These are phyloP conservation scores for Andrena cerasifolii DNA, from an alignment of 1,140 invertebrate genomes.

Conservation along the genomic window DNA sequence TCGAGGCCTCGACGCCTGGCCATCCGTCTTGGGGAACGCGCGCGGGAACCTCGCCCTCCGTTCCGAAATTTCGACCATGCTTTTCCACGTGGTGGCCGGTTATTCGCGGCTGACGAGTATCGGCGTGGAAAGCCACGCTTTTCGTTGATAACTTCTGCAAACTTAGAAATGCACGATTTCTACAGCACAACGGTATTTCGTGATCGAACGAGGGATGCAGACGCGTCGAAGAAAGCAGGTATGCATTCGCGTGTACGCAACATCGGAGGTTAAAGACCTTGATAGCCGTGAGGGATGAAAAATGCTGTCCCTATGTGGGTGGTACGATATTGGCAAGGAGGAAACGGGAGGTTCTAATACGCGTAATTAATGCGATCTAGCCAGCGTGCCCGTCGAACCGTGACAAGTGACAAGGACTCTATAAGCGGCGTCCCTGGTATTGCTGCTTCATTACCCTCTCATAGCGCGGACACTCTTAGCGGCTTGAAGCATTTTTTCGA, in stretches of 20 bases:
- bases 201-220: not conserved
- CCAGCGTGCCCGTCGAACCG: conserved; percentile 60
- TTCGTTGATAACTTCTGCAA: too few relatives aligned
- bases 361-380: conserved; percentile 75
- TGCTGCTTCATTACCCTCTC: conserved; percentile 63
- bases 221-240: not conserved
- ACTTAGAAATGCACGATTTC: too few relatives aligned
- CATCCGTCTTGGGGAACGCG: not conserved
- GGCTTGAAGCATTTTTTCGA: conserved; percentile 20
- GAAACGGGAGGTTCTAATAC: conserved; percentile 60
- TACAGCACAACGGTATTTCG: too few relatives aligned
- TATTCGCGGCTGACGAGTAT: not conserved
- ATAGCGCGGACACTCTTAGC: conserved; percentile 2
- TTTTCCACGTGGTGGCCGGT: conserved; percentile 5
- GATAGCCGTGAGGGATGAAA: conserved; percentile 22
- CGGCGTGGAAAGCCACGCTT: too few relatives aligned
- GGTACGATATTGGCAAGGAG: conserved; percentile 18
- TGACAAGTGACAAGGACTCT: conserved; percentile 61
- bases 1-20: conserved; percentile 46
- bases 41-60: conserved; percentile 9
- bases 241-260: not conserved
- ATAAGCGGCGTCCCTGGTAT: conserved; percentile 57
- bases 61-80: conserved; percentile 5
- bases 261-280: conserved; percentile 4
- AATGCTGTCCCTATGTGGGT: conserved; percentile 46